phyloP scores from a whole-genome alignment of 2,888 invertebrate genomes.

The Belgica antarctica region DNA sequence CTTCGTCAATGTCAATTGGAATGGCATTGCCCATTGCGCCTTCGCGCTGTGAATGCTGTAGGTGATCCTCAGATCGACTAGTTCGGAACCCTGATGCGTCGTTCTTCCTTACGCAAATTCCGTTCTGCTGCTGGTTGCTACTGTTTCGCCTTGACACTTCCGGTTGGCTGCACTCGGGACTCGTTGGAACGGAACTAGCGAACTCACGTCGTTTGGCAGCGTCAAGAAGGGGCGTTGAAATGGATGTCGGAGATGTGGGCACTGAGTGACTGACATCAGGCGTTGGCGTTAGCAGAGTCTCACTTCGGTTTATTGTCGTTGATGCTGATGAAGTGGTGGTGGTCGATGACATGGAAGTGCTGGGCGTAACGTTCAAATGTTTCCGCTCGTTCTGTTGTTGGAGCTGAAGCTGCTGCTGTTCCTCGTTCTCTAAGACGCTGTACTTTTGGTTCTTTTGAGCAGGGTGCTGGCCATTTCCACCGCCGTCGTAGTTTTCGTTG shows the following conservation, averaged over 20 bases:
- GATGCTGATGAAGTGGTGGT: conserved; percentile 53
- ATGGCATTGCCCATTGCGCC: conserved; percentile 71
- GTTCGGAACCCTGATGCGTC: conserved; percentile 75
- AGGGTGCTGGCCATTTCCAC: background rate
- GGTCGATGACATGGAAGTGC: conserved; percentile 41
- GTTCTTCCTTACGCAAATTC: conserved; percentile 54
- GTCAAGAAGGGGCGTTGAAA: conserved; percentile 55
- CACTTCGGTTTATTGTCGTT: conserved; percentile 53
- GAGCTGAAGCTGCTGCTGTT: conserved; percentile 51
- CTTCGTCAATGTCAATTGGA: conserved; percentile 89
- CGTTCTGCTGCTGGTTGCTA: conserved; percentile 56
- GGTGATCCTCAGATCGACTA: conserved; percentile 87
- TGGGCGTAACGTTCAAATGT: conserved; percentile 29
- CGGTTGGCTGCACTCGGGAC: conserved; percentile 59
- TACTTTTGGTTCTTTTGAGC: conserved; percentile 14
- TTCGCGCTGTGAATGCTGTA: conserved; percentile 64
- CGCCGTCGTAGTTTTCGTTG: conserved; percentile 26
- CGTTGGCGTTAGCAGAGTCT: conserved; percentile 46
- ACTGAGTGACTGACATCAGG: conserved; percentile 55
- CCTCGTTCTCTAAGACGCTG: conserved; percentile 38
- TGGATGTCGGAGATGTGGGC: conserved; percentile 57
- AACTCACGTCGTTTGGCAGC: conserved; percentile 50
- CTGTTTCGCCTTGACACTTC: conserved; percentile 49
- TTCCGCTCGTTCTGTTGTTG: conserved; percentile 49
- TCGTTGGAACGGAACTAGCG: conserved; percentile 67